Base-by-base conservation (phyloP, 2,797 vertebrate species). In the Hypotaenidia okinawae region DNA sequence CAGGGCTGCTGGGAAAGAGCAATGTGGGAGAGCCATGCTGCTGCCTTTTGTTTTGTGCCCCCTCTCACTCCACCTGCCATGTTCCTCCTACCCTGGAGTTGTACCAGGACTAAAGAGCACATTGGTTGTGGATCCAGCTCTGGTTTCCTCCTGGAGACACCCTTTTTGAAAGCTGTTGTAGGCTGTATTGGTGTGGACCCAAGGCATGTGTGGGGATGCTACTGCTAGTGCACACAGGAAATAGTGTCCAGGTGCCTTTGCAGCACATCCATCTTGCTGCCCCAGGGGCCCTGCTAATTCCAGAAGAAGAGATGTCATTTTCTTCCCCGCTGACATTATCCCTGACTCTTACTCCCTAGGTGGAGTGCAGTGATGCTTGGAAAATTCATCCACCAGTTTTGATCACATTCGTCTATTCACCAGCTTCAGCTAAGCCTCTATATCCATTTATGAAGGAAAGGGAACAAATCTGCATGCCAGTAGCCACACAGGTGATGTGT, bases 41-140 rank as follows among this genome's bases (percentile, higher is more conserved):
- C 54, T 32, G 54, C 18, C 47, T 78, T 33, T 81, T 33, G 33
- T 75, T 6, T 2, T 1, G 22, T 22, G 47, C 13, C 32, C 16
- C 9, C 8, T 4, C 5, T 61, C 52, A 30, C 3, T 2, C 18
- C 67, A 41, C 27, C 28, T 25, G 21, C 11, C 3, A 0, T 35
- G 22, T 59, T 35, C 30, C 47, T 74, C n/a, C 66, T 51, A 22
- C 5, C 16, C n/a, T 7, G 1, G 35, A 24, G 52, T 11, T 58
- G 33, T 33, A 59, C 37, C 13, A 7, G 23, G 24, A n/a, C 22
- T 8, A 47, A 37, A 62, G 30, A 69, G 62, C 1, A 0, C 4
- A 1, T 33, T 5, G 4, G 52, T n/a, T 6, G 0, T 43, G 52
- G 19, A 28, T 63, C 27, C 54, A 35, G 33, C 54, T 49, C 77